Percentiles rank a stretch among this genome's conserved stretches.
phyloP scores from a whole-genome alignment of 1,140 invertebrate species.

The Penaeus vannamei region DNA sequence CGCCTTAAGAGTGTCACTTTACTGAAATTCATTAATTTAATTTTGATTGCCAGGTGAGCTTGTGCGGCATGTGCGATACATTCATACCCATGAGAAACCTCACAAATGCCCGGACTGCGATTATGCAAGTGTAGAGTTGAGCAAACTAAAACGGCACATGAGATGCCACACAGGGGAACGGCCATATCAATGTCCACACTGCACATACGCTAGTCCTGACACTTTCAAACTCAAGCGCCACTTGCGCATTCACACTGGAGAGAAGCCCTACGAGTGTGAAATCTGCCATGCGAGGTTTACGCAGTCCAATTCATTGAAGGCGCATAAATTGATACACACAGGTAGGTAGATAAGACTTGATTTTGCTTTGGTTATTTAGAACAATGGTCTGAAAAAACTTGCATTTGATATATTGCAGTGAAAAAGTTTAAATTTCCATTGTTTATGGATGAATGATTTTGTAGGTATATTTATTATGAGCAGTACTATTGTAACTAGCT shows the following conservation, averaged over 20 bases:
- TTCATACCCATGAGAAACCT: constrained; percentile 95
- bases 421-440: too few species aligned
- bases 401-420: too few species aligned
- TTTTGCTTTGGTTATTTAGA: not conserved
- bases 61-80: constrained; percentile 91
- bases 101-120: constrained; percentile 96
- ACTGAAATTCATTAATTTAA: not conserved
- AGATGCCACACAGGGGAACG: constrained; percentile 87
- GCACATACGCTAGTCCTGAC: constrained; percentile 97
- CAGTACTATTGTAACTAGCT: too few species aligned
- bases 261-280: constrained; percentile 79
- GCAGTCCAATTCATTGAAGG: constrained; percentile 95
- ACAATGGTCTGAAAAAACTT: too few species aligned
- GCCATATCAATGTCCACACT: constrained; percentile 88
- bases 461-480: too few species aligned
- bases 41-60: constrained; percentile 81
- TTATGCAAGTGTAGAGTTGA: constrained; percentile 94
- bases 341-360: constrained; percentile 75
- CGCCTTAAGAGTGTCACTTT: not conserved
- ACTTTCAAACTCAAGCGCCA: constrained; percentile 91
- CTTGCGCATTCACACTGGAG: constrained; percentile 78
- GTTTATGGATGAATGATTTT: too few species aligned
- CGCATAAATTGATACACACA: constrained; percentile 95
- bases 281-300: constrained; percentile 86
- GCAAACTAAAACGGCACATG: constrained; percentile 93